phyloP scores from a whole-genome alignment of 2,797 vertebrate genomes.

The Acropternis orthonyx region DNA sequence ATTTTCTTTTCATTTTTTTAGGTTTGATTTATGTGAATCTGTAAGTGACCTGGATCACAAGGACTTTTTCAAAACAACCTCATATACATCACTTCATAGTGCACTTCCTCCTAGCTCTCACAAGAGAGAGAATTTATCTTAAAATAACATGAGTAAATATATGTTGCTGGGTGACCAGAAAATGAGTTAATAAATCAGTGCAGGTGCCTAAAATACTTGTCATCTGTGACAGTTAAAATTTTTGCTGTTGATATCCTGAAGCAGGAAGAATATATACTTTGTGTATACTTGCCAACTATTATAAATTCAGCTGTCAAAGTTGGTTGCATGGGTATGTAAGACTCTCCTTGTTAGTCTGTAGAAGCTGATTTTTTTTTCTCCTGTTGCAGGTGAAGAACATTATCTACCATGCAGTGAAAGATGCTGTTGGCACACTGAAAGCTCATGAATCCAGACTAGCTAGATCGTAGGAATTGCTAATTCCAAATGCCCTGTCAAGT shows the following conservation, averaged over 20 bases:
- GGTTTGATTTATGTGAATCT: not conserved
- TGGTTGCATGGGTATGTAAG: not conserved
- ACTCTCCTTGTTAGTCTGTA: not conserved
- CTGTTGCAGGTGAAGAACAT: slow-evolving; percentile 97
- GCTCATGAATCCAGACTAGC: slow-evolving; percentile 93
- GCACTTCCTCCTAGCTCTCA: not conserved
- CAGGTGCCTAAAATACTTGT: not conserved
- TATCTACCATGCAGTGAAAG: slow-evolving; percentile 99
- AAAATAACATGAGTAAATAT: not conserved
- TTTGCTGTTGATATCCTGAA: not conserved
- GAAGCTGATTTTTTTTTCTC: not conserved
- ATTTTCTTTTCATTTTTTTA: not conserved
- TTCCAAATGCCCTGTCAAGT: slow-evolving; percentile 64
- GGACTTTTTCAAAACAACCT: not conserved
- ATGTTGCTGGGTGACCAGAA: not conserved
- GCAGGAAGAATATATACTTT: not conserved
- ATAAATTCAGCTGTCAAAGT: not conserved
- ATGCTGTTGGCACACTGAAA: slow-evolving; percentile 96
- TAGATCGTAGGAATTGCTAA: slow-evolving; percentile 83
- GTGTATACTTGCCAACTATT: not conserved
- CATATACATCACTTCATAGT: not conserved
- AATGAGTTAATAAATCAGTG: not conserved
- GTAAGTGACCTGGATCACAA: not conserved
- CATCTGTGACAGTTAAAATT: not conserved
- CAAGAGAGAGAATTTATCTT: not conserved